Evolutionary conservation across 64 coral and sea anemone genomes (phyloP), one percentile per base, ranked within the genome.

Genomic region (Actinia tenebrosa): DNA sequence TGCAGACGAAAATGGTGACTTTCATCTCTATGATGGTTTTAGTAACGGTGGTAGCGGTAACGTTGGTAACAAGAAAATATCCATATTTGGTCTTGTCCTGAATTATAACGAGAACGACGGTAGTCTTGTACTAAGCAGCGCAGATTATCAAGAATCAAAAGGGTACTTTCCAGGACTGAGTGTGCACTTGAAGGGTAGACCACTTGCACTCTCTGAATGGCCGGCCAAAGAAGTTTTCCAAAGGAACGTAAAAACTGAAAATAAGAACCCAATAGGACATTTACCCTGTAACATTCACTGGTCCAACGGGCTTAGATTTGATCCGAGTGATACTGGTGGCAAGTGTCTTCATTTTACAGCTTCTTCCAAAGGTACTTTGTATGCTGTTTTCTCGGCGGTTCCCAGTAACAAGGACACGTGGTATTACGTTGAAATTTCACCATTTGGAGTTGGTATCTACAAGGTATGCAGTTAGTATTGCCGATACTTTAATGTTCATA

Each of bases 271-370:
- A 14, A 17, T 53, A 53, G 80, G 80, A 16, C 45, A 83, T 15
- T 83, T 83, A 42, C 80, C 63, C 27, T 89, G 88, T 54, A 80
- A 89, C 66, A 43, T 82, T 2, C 60, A 89, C 10, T 89, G 88
- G 88, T 89, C 88, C 20, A 89, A 89, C 66, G 69, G 71, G 10
- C 59, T 89, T 3, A 59, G 88, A 16, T 63, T 89, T 10, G 81
- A 89, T 15, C 64, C 83, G 10, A 88, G 45, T 83, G 46, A 83
- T 22, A n/a, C 14, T 16, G 80, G 15, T 83, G 89, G 89, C 10
- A 90, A 53, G 75, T 90, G 89, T 47, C 53, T 90, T 16, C 89
- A 90, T 50, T 90, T 90, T 43, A 90, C 89, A 42, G 89, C 89
- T 14, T 86, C 89, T 2, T 45, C 89, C 20, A 80, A 77, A 78